Evolutionary conservation across 1,140 invertebrate species (phyloP), one percentile per base, ranked within the genome.

Genomic region (Metaphire vulgaris): DNA sequence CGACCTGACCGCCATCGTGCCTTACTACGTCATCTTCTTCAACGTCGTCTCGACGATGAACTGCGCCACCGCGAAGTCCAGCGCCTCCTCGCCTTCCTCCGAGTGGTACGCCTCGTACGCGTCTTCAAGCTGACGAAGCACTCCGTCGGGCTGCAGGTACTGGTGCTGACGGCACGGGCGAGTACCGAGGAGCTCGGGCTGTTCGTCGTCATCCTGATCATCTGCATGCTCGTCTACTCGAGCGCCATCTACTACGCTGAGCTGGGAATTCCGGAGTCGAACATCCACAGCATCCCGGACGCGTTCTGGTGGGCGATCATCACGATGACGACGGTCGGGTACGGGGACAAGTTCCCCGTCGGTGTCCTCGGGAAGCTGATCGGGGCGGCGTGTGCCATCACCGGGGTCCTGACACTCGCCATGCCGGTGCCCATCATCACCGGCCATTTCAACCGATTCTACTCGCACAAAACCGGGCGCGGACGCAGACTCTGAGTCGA

Each of bases 241-340:
- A n/a, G n/a, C n/a, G n/a, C n/a, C n/a, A n/a, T n/a, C 86, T 87
- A 85, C 80, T 86, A 83, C 77, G 83, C 83, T 31, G 86, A 87
- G 78, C 77, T 81, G 31, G 84, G 82, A 28, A 80, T 80, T 1
- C 75, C 76, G 2, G 81, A 82, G 29, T 83, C 85, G 16, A 80
- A 86, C 77, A 86, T 87, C 41, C 77, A 81, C 15, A 96, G 94
- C 87, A 99, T 99, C 89, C 96, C 96, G 15, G 88, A 96, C 77
- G 96, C 95, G 16, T 89, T 98, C 78, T 99, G 96, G 96, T 99
- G 96, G 96, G 96, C 96, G 26, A 89, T 99, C 83, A 96, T 98
- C 79, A 99, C 96, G 64, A 98, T 98, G 96, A 97, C n/a, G n/a
- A n/a, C n/a, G n/a, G n/a, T n/a, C n/a, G n/a, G n/a, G n/a, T n/a